Evolutionary conservation across 2,888 invertebrate genomes (phyloP), one percentile per base, ranked within the genome.

Genomic region (Sinodicranocentrus sp.): DNA sequence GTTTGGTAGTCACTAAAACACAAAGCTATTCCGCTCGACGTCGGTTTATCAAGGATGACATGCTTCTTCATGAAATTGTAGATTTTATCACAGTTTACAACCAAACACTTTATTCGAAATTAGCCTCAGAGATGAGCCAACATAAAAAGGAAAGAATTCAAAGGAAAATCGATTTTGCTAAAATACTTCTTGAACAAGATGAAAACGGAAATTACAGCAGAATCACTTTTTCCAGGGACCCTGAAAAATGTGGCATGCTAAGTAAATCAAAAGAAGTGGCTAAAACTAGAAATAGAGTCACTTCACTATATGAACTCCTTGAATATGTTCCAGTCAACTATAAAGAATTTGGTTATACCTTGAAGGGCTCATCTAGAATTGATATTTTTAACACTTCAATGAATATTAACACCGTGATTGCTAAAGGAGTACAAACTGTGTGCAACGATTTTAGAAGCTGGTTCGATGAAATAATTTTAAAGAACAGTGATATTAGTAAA

Each of bases 161-260:
- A 3, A 33, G 25, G 57, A 72, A 72, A 57, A 39, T 54, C 1
- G 10, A 54, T 2, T 72, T 72, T 57, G 54, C 57, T 3, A 21
- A 57, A n/a, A 33, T 21, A 10, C 48, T 72, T 33, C 26, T 72
- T 2, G 6, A 54, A 52, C 6, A 21, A 13, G 57, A 72, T 15
- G 23, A 33, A 15, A 43, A 44, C 13, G 54, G 23, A 19, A 33
- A n/a, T 6, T 72, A 72, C 21, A 3, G 17, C 2, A 2, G 17
- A 54, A 28, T 72, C 2, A 19, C 71, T 1, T 72, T 72, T 33
- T 72, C 71, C 13, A 26, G 57, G 21, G 25, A 33, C 39, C 71
- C 71, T 1, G 57, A 72, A 21, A 57, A 54, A n/a, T 72, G 71
- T 33, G 71, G 71, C 1, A 28, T 57, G 6, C 39, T 72, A 1